Evolutionary conservation across 2,888 invertebrate species (phyloP).

Genomic region (Melanargia galathea): DNA sequence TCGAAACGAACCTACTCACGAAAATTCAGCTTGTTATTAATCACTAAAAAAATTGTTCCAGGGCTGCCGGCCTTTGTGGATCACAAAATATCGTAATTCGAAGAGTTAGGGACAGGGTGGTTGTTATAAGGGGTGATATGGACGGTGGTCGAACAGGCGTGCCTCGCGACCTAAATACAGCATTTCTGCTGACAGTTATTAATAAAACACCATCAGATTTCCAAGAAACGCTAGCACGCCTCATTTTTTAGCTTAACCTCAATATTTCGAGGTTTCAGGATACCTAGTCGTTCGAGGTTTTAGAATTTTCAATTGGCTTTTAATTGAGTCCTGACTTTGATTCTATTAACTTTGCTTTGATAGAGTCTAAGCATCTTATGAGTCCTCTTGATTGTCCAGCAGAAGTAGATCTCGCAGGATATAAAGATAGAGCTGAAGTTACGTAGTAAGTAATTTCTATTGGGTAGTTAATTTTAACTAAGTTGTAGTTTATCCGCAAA

Average conservation of each 20-base stretch:
- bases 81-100: slow-evolving; percentile 37
- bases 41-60: neutral
- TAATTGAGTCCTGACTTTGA: too few relatives aligned
- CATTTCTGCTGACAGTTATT: slow-evolving; percentile 56
- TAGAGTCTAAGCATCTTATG: too few relatives aligned
- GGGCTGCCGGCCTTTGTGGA: slow-evolving; percentile 23
- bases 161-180: slow-evolving; percentile 61
- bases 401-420: too few relatives aligned
- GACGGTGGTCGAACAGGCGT: slow-evolving; percentile 50
- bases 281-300: neutral
- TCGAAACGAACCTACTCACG: too few relatives aligned
- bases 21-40: too few relatives aligned
- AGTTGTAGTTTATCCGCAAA: too few relatives aligned
- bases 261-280: neutral
- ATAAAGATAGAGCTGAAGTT: too few relatives aligned
- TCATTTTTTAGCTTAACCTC: slow-evolving; percentile 22
- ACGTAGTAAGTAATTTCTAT: too few relatives aligned
- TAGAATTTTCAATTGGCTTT: neutral
- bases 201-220: slow-evolving; percentile 47
- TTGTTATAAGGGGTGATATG: slow-evolving; percentile 38
- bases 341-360: too few relatives aligned
- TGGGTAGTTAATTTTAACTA: too few relatives aligned
- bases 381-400: too few relatives aligned
- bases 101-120: slow-evolving; percentile 32
- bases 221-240: slow-evolving; percentile 35